Percentiles rank a stretch among this genome's conserved stretches.
These are phyloP conservation scores for Strigops habroptila DNA, from an alignment of 2,113 vertebrate species.

Conservation along the genomic window DNA sequence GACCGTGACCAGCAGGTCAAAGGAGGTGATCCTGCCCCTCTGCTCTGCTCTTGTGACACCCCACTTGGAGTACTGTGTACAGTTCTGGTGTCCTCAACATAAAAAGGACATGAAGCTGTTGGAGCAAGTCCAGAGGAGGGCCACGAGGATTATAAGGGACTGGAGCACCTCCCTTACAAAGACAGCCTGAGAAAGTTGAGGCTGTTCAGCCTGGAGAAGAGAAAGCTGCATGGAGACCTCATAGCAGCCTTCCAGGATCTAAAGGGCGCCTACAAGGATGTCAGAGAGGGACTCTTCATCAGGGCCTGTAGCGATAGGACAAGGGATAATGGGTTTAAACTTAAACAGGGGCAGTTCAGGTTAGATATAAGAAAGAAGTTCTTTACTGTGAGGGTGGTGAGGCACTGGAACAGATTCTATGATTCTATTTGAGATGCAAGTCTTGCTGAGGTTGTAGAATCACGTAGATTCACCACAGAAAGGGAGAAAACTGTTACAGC, in stretches of 20 bases:
- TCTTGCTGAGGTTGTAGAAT: background rate
- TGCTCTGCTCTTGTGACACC: background rate
- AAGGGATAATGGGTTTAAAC: background rate
- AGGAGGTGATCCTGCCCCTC: background rate
- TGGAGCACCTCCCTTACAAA: background rate
- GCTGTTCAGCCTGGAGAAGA: background rate
- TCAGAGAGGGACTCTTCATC: background rate
- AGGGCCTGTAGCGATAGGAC: background rate
- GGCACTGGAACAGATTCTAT: background rate
- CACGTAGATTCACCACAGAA: background rate
- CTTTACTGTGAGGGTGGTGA: background rate
- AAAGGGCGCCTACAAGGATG: background rate
- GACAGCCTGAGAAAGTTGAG: background rate
- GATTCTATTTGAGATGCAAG: background rate
- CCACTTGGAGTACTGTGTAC: background rate
- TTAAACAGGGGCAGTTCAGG: background rate
- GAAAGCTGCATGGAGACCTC: background rate
- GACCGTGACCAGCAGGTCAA: background rate
- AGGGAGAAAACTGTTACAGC: background rate
- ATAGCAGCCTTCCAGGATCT: background rate
- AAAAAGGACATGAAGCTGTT: background rate
- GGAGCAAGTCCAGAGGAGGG: background rate
- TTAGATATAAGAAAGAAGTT: background rate
- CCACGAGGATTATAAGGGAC: background rate
- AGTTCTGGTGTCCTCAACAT: background rate